Evolutionary conservation across 2,113 vertebrate species (phyloP).

Genomic region (Danionella cerebrum): DNA sequence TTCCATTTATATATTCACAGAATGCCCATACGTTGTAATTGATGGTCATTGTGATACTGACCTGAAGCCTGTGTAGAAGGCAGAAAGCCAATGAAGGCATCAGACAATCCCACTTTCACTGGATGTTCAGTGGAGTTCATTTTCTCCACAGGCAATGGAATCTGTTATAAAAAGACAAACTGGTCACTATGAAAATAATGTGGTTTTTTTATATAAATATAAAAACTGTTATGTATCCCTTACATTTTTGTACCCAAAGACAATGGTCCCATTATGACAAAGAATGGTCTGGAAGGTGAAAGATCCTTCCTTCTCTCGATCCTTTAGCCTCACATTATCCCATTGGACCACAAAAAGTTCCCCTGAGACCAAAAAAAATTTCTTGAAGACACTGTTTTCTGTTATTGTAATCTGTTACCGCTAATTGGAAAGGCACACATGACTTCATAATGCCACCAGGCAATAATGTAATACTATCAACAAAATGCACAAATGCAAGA

Average conservation of each 20-base stretch:
- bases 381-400: no score
- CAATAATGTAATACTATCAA: no score
- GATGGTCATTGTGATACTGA: slow-evolving; percentile 46
- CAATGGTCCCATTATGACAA: slow-evolving; percentile 73
- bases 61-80: slow-evolving; percentile 63
- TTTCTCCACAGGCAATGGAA: slow-evolving; percentile 73
- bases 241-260: slow-evolving; percentile 88
- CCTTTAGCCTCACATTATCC: slow-evolving; percentile 80
- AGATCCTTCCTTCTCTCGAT: slow-evolving; percentile 71
- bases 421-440: no score
- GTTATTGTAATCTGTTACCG: no score
- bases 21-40: background rate
- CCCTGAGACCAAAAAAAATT: slow-evolving; percentile 56
- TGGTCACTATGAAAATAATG: background rate
- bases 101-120: slow-evolving; percentile 87
- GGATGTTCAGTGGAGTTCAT: slow-evolving; percentile 88
- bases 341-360: slow-evolving; percentile 88
- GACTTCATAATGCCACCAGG: no score
- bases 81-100: slow-evolving; percentile 82
- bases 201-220: no score
- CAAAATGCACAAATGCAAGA: no score
- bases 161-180: slow-evolving; percentile 54
- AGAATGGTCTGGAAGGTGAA: slow-evolving; percentile 91
- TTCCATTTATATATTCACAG: no score
- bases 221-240: slow-evolving; percentile 35